These are phyloP conservation scores for Pandion haliaetus DNA, from an alignment of 2,113 vertebrate species.

Conservation along the genomic window DNA sequence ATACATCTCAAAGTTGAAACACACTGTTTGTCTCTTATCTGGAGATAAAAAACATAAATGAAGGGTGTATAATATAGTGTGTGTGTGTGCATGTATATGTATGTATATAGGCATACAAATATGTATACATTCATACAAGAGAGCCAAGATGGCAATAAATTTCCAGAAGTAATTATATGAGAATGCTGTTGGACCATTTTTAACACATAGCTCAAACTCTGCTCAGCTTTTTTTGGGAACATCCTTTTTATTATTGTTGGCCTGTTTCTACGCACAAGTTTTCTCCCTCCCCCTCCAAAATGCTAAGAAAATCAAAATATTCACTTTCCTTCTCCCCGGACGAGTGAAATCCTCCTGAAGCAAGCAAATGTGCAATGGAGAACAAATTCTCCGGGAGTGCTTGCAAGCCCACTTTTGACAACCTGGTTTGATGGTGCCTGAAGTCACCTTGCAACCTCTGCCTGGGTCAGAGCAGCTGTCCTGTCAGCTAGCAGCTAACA, in stretches of 20 bases:
- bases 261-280: background rate
- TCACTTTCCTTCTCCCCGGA: background rate
- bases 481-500: background rate
- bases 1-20: background rate
- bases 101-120: background rate
- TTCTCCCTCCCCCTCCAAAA: background rate
- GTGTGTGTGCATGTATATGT: background rate
- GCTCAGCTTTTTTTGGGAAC: background rate
- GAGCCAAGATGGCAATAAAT: background rate
- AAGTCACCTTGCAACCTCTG: background rate
- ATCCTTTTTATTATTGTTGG: background rate
- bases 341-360: background rate
- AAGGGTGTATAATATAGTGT: background rate
- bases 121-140: background rate
- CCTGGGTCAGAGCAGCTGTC: background rate
- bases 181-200: background rate
- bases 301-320: background rate
- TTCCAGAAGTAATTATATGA: background rate
- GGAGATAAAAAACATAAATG: background rate
- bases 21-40: background rate
- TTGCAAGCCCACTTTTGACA: background rate
- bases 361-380: background rate
- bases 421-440: fast-evolving
- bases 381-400: background rate
- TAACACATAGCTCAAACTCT: background rate